Base-by-base conservation (phyloP, 1,140 invertebrate species). In the Bombus difficillimus region DNA sequence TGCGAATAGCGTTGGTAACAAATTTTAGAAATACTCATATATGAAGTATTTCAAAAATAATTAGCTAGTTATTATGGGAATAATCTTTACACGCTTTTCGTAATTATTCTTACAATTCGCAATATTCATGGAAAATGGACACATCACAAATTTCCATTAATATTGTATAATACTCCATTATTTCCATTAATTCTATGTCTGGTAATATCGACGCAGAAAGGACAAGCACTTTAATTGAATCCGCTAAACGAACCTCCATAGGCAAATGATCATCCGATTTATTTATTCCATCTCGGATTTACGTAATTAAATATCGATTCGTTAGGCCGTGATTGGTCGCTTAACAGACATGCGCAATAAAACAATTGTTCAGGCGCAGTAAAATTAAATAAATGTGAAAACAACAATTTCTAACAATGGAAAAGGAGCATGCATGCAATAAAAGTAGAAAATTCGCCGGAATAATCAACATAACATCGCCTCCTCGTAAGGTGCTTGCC, bases 261-360 rank as follows among this genome's bases (percentile, higher is more conserved):
- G 43, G 39, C 39, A 59, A 72, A 79, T 57, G 62, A 84, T 79
- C 34, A 78, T 77, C 37, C 43, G 62, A 83, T 77, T 74, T 83
- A 47, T 83, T 78, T 83, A 83, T 66, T 77, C 6, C 81, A 78
- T 83, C 74, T 78, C 73, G 74, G 47, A 83, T 83, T 83, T 83
- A 78, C 81, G 74, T 83, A 83, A 83, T 83, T 77, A 83, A 83
- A 78, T 83, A 83, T 83, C 74, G 81, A 78, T 83, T 83, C 81
- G 62, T 68, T 77, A 57, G 74, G 1, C 62, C 25, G 62, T 32
- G 34, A 83, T 83, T 77, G 74, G 34, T 78, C 64, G 62, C 64
- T 83, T 83, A 57, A 57, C 64, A 78, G 77, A 83, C 59, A 78
- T 47, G 1, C 22, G 34, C 28, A 4, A 78, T 78, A n/a, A 83